Evolutionary conservation across 2,113 vertebrate species (phyloP).

Genomic region (Pangasianodon hypophthalmus): DNA sequence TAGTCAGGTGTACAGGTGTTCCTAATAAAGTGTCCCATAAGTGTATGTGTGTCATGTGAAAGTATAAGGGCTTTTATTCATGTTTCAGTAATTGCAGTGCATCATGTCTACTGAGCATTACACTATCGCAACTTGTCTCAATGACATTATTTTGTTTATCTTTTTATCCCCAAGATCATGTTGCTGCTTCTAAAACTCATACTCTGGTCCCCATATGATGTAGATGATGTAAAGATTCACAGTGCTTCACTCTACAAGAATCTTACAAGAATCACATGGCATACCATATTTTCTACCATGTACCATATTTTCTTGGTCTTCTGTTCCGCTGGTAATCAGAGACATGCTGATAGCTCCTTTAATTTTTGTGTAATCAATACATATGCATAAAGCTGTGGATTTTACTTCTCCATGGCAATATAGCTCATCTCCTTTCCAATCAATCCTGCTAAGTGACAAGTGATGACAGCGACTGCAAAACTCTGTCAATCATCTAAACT

Average conservation of each 20-base stretch:
- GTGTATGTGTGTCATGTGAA: neutral
- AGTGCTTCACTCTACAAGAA: neutral
- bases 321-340: neutral
- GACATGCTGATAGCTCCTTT: neutral
- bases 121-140: slow-evolving; percentile 63
- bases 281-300: too few species aligned
- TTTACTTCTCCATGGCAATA: neutral
- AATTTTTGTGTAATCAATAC: neutral
- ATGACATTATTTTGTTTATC: slow-evolving; percentile 65
- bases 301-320: neutral
- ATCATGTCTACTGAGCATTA: slow-evolving; percentile 57
- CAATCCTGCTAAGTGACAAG: neutral
- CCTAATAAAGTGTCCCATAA: neutral
- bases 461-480: neutral
- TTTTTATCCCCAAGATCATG: slow-evolving; percentile 38
- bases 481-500: slow-evolving; percentile 20
- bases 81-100: slow-evolving; percentile 55
- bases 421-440: neutral
- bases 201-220: neutral
- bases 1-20: neutral
- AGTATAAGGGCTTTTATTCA: slow-evolving; percentile 54
- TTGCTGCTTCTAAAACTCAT: neutral
- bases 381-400: neutral
- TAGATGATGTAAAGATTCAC: neutral
- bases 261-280: neutral